Conservation (phyloP, 2,888 invertebrate genomes). For the Oscheius sp. region DNA sequence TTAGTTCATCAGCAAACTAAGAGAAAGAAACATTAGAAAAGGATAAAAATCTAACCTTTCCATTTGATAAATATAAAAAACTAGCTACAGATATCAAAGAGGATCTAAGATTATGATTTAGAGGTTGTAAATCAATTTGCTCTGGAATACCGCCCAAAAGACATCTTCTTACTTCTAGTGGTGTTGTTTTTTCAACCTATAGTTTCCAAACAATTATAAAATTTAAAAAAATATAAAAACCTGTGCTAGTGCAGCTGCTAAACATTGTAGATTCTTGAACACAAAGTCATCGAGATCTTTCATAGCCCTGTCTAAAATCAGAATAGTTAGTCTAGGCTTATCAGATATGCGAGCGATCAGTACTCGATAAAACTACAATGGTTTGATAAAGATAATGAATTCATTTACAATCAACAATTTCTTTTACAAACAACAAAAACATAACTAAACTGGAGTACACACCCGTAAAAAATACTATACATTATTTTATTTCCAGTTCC, state of each 20-base stretch:
- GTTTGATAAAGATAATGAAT: not conserved
- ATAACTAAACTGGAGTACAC: too few species aligned
- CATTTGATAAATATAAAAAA: conserved; percentile 61
- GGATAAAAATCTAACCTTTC: conserved; percentile 43
- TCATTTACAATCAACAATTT: conserved; percentile 10
- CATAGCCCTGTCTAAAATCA: conserved; percentile 31
- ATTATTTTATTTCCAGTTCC: not conserved
- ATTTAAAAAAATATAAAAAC: conserved; percentile 21
- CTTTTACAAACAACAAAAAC: too few species aligned
- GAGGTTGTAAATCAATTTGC: conserved; percentile 46
- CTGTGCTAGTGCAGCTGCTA: conserved; percentile 60
- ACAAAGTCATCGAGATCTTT: conserved; percentile 60
- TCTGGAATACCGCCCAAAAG: conserved; percentile 40
- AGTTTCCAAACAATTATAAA: not conserved
- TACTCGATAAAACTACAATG: not conserved
- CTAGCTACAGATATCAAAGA: conserved; percentile 58
- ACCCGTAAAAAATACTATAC: not conserved
- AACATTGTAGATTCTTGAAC: conserved; percentile 62
- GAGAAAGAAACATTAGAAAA: conserved; percentile 1
- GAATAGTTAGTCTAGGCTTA: not conserved
- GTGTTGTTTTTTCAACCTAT: conserved; percentile 44
- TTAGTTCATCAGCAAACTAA: conserved; percentile 57
- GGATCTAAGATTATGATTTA: conserved; percentile 67
- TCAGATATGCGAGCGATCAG: not conserved
- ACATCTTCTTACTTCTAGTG: conserved; percentile 36